phyloP scores from a whole-genome alignment of 2,113 vertebrate genomes.

The Trachemys scripta region DNA sequence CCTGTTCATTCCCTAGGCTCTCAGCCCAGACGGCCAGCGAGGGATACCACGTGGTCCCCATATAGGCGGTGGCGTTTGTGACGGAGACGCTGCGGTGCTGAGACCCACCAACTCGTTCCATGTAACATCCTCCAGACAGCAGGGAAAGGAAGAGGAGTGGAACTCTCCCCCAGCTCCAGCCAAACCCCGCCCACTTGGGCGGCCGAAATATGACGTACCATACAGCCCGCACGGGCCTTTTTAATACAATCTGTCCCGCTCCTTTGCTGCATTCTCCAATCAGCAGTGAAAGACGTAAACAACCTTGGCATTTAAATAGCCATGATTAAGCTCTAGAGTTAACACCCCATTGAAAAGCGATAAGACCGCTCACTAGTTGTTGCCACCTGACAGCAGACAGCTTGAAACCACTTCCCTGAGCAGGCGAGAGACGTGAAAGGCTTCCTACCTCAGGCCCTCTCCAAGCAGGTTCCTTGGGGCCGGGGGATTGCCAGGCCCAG shows the following conservation, averaged over 20 bases:
- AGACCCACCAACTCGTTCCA: not conserved
- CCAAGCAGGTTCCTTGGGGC: accelerated
- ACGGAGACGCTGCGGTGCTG: accelerated
- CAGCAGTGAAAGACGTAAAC: not conserved
- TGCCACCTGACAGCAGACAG: not conserved
- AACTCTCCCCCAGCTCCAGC: not conserved
- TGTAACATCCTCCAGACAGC: not conserved
- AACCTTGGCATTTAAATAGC: not conserved
- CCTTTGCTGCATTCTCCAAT: not conserved
- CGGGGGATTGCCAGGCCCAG: not conserved
- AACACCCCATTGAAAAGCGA: not conserved
- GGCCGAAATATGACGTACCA: not conserved
- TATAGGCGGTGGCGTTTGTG: not conserved
- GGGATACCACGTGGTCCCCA: not conserved
- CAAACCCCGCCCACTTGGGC: accelerated
- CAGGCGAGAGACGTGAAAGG: accelerated
- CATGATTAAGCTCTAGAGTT: not conserved
- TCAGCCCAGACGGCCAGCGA: not conserved
- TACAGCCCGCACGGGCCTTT: accelerated
- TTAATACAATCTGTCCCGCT: too few relatives aligned
- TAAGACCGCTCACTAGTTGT: not conserved
- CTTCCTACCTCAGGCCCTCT: too few relatives aligned
- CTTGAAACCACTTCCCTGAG: not conserved
- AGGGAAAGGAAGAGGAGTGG: not conserved
- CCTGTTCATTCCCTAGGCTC: not conserved